Evolutionary conservation across 2,888 invertebrate genomes (phyloP), one percentile per base, ranked within the genome.

Genomic region (Stenodera caucasica): DNA sequence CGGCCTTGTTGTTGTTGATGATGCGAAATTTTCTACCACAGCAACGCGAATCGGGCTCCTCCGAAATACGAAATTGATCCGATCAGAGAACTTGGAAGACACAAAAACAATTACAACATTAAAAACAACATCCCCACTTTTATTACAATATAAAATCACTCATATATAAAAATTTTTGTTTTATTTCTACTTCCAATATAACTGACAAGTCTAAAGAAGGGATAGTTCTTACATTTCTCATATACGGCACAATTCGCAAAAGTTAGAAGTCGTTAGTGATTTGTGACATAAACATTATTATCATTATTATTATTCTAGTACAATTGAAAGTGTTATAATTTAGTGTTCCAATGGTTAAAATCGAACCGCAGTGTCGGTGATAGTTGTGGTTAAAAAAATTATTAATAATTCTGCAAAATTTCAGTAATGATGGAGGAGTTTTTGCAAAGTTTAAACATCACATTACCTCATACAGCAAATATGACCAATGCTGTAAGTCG

Each of bases 201-300:
- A 18, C 9, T 11, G 5, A 15, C 14, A 9, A 18, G 11, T 40
- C 18, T n/a, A 29, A 51, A 51, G 58, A 60, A 61, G 64, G 50
- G 54, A 56, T 62, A 60, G 35, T 58, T 60, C 52, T 57, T 61
- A 2, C 9, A 40, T 8, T 11, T 59, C 55, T 53, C 61, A 37
- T 55, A 51, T 26, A 60, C 55, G 55, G 18, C 11, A 62, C 67
- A 67, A 60, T 68, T 70, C 68, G 65, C 63, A 63, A 63, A 61
- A 66, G 62, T 63, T 63, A 66, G 56, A 69, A 61, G 66, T 65
- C 55, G 59, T 65, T 64, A 53, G 64, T 56, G 65, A 55, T 60
- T 58, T 55, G 59, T 61, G 9, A 3, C 11, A 40, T 32, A 49
- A 50, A 55, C 51, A 21, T 55, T 26, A 26, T 26, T 4, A 26